A percentile compares a stretch with the other conserved stretches of the same genome.
Conservation (phyloP, 1,140 invertebrate genomes). For the Anthonomus grandis region DNA sequence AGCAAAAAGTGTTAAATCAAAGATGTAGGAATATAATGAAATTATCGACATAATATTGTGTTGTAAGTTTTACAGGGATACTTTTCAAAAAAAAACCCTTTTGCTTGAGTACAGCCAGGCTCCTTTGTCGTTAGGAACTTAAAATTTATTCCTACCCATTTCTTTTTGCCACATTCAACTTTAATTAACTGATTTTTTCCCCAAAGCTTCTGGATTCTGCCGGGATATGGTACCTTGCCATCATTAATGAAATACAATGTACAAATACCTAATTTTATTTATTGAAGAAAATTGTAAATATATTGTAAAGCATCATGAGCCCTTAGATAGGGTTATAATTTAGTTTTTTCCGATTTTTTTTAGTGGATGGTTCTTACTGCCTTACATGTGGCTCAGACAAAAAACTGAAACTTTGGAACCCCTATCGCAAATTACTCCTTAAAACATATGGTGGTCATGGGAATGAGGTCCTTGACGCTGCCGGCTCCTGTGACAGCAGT, state of each 20-base stretch:
- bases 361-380: slow-evolving; percentile 92
- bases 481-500: slow-evolving; percentile 87
- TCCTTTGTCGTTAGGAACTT: background rate
- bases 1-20: no score
- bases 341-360: slow-evolving; percentile 27
- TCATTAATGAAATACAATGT: background rate
- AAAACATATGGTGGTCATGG: slow-evolving; percentile 95
- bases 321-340: slow-evolving; percentile 11
- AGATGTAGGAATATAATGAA: no score
- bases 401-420: slow-evolving; percentile 97
- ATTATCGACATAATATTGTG: no score
- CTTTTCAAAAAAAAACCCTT: no score
- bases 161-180: no score
- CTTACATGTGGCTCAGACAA: slow-evolving; percentile 93
- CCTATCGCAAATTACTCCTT: slow-evolving; percentile 68
- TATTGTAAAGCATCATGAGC: background rate
- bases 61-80: no score
- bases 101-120: no score
- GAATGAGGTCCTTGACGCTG: slow-evolving; percentile 91
- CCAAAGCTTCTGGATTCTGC: no score
- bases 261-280: background rate
- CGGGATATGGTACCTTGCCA: no score
- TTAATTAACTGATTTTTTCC: no score
- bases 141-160: no score
- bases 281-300: background rate